Evolutionary conservation across 2,888 invertebrate species (phyloP), one percentile per base, ranked within the genome.

Genomic region (Graphium colonna): DNA sequence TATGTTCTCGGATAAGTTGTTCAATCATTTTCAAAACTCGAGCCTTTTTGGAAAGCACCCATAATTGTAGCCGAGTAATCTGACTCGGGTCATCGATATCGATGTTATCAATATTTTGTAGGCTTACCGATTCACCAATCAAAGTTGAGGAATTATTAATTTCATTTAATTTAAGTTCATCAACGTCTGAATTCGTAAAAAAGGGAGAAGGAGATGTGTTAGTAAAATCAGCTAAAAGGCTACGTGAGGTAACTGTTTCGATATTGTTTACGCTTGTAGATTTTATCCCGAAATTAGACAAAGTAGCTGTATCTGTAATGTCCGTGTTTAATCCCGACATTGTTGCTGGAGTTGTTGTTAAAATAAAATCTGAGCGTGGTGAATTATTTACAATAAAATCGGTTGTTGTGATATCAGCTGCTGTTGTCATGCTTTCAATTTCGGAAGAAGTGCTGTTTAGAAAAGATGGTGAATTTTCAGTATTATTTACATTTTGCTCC

Each of bases 11-110:
- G 63, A 90, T 80, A 40, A 90, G 67, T 56, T 89, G 82, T 79
- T 90, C 89, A 51, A 90, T 90, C 82, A 89, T 87, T 71, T 87
- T 79, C 56, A 90, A 75, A 57, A 90, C 83, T 59, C 77, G 77
- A 56, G 90, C 89, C 75, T 88, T 85, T 68, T 83, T 86, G n/a
- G 89, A 85, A 57, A 90, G 68, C 60, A 89, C 73, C 85, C 82
- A 85, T 60, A 89, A 64, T 60, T 89, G 84, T 46, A 83, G 59
- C 38, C 77, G 79, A 38, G 88, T 81, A 59, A 88, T 61, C 58
- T 78, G 75, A 67, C 62, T 77, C 40, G 77, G 76, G 59, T 82
- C 72, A 57, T 73, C 70, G 46, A 75, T 59, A 39, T 68, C 60
- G 60, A 67, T 62, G 60, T 64, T 68, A 60, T 73, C 65, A 62